phyloP scores from a whole-genome alignment of 2,797 vertebrate genomes.

The Sphenopsis melanotis region DNA sequence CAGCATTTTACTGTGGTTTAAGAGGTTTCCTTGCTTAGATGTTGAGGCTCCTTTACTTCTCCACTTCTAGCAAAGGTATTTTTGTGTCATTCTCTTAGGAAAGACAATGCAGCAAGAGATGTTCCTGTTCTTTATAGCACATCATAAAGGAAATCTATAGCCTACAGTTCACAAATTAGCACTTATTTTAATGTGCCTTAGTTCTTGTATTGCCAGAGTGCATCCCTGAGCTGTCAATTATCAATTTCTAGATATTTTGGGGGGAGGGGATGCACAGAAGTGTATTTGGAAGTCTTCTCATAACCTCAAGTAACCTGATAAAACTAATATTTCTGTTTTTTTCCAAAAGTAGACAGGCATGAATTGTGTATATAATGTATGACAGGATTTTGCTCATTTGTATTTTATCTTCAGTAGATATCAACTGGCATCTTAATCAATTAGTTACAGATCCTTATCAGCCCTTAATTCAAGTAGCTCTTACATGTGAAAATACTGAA shows the following conservation, averaged over 20 bases:
- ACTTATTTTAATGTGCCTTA: neutral
- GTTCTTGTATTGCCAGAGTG: neutral
- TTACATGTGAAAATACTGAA: neutral
- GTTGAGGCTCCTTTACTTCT: neutral
- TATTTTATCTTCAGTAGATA: constrained; percentile 17
- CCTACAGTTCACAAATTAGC: neutral
- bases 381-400: neutral
- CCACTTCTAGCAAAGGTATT: neutral
- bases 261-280: neutral
- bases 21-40: neutral
- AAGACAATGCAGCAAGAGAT: neutral
- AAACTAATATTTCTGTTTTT: neutral
- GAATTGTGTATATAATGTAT: neutral
- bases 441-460: neutral
- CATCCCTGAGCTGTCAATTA: neutral
- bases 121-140: neutral
- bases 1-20: neutral
- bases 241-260: neutral
- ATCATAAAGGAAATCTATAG: neutral
- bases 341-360: neutral
- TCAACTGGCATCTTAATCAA: neutral
- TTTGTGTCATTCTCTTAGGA: neutral
- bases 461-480: neutral
- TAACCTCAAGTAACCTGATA: neutral
- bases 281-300: neutral